Evolutionary conservation across 2,888 invertebrate species (phyloP), one percentile per base, ranked within the genome.

Genomic region (Branchipolynoe longqiensis): DNA sequence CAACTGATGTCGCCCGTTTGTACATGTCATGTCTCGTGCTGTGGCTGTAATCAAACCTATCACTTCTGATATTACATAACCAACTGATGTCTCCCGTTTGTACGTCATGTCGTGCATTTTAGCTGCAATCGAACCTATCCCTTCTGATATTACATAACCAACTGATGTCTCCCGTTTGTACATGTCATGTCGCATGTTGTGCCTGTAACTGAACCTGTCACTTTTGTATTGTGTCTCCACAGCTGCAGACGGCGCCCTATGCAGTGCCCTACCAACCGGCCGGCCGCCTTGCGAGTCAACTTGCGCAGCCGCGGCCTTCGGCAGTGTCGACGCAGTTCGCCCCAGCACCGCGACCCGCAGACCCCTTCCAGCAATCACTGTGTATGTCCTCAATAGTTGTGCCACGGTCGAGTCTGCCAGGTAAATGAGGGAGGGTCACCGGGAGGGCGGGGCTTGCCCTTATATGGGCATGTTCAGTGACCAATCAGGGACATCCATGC

Each of bases 301-400:
- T 90, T 87, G 90, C 90, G 86, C 93, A 90, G 89, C 91, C 90
- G 18, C 40, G 41, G 40, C 38, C 36, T 36, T 33, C 56, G 3
- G 69, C 69, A 6, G 25, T n/a, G n/a, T 14, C 78, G 25, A 78
- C 78, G 14, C 87, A 87, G 83, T 85, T 87, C 41, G 86, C 86
- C 6, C 86, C 82, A n/a, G 83, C 83, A 14, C 83, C 84, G 8
- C 33, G 81, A 25, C 82, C 81, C 12, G 96, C 96, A 0, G 97
- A 97, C 93, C 96, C 97, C 73, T 98, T 98, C 95, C 97, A 97
- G 91, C 94, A 93, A 87, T 97, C 97, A 91, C 97, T 98, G 94
- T 95, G 98, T 93, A 97, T 98, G 56, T 97, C 98, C n/a, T 98
- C 98, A 78, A 64, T 82, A 64, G 95, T 98, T 84, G 98, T 98